Evolutionary conservation across 53 echinoderm and acorn worm genomes (phyloP).

Genomic region (Patiria pectinifera): DNA sequence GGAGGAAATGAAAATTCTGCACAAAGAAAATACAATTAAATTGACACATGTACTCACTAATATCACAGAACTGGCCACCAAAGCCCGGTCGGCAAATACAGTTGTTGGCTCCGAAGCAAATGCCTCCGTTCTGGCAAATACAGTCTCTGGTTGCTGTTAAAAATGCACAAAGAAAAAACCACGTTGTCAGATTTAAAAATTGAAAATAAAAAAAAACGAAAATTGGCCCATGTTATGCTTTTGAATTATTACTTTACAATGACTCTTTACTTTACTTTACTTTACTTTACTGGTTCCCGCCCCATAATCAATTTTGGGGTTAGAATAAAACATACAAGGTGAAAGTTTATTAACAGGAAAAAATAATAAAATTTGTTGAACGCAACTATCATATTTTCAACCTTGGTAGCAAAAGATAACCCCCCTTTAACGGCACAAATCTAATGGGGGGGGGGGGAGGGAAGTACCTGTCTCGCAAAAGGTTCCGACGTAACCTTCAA

Average conservation of each 20-base stretch:
- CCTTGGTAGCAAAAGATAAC: neutral
- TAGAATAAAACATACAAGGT: too few species aligned
- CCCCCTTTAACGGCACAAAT: too few species aligned
- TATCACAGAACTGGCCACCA: constrained; percentile 76
- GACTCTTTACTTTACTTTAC: too few species aligned
- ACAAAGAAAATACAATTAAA: too few species aligned
- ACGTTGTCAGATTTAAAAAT: neutral
- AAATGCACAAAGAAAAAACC: neutral
- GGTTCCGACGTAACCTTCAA: constrained; percentile 37
- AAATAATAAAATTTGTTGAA: too few species aligned
- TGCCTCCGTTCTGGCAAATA: constrained; percentile 75
- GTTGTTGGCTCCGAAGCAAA: constrained; percentile 66
- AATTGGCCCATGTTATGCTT: too few species aligned
- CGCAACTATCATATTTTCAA: too few species aligned
- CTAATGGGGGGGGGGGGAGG: neutral
- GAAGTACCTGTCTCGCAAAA: constrained; percentile 47
- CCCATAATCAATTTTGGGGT: too few species aligned
- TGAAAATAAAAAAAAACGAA: neutral
- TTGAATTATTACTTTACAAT: too few species aligned
- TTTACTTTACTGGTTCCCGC: too few species aligned
- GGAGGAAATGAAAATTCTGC: too few species aligned
- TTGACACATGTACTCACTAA: constrained; percentile 46
- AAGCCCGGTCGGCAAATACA: constrained; percentile 75
- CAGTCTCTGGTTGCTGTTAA: constrained; percentile 42
- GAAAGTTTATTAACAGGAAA: too few species aligned